Percentiles rank a stretch among this genome's conserved stretches.
Conservation (phyloP, 2,113 vertebrate species). For the Sardina pilchardus region DNA sequence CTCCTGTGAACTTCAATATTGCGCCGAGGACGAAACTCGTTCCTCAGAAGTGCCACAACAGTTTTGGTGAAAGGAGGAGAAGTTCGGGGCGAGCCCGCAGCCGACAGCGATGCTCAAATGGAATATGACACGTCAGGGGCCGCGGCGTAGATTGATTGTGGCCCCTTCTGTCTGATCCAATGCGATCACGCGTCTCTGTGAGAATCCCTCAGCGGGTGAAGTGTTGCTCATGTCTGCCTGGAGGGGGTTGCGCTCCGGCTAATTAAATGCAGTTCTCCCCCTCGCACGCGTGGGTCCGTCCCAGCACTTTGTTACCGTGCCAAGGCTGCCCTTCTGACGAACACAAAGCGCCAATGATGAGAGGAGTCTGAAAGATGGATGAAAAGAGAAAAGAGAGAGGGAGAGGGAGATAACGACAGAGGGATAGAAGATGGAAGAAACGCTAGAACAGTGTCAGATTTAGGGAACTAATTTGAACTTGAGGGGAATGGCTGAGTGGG, state of each 20-base stretch:
- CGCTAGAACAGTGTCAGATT: conserved; percentile 41
- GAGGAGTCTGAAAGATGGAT: conserved; percentile 43
- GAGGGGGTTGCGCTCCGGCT: conserved; percentile 55
- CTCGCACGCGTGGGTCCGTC: conserved; percentile 55
- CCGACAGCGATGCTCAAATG: background rate
- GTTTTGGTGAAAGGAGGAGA: background rate
- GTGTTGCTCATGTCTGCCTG: conserved; percentile 19
- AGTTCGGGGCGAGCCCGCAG: background rate
- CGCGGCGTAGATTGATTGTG: background rate
- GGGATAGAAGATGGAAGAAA: background rate
- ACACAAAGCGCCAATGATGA: conserved; percentile 6
- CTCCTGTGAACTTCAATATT: conserved; percentile 4
- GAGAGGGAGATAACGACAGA: background rate
- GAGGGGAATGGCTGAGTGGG: conserved; percentile 41
- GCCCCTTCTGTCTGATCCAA: background rate
- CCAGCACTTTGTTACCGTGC: conserved; percentile 68
- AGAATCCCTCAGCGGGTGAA: conserved; percentile 9
- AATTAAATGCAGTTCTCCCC: conserved; percentile 70
- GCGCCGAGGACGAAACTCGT: background rate
- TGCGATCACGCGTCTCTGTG: background rate
- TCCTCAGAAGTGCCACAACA: conserved; percentile 11
- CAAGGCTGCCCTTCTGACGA: conserved; percentile 55
- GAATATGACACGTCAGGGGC: background rate
- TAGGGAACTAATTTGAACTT: conserved; percentile 39
- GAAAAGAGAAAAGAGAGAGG: conserved; percentile 43